phyloP scores from a whole-genome alignment of 2,888 invertebrate genomes.

The Stenotaenia linearis region DNA sequence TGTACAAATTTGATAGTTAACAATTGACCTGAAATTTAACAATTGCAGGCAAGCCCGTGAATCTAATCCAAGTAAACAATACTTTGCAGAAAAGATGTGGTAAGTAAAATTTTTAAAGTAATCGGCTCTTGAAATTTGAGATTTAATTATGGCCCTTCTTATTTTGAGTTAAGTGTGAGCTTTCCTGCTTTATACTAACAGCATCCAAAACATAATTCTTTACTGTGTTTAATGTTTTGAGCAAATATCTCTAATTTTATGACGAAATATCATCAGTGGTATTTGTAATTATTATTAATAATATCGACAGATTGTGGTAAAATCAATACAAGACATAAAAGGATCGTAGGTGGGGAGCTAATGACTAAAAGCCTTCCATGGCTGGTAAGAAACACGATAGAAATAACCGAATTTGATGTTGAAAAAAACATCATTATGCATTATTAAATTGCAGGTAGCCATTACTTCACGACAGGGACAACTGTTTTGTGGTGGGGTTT shows the following conservation, averaged over 20 bases:
- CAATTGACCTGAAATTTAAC: neutral
- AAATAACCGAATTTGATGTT: neutral
- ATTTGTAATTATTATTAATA: too few relatives aligned
- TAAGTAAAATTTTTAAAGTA: neutral
- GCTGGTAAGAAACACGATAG: neutral
- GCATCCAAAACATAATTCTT: too few relatives aligned
- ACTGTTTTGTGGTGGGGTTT: constrained; percentile 17
- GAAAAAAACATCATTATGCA: neutral
- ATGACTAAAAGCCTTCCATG: constrained; percentile 11
- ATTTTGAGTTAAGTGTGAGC: too few relatives aligned
- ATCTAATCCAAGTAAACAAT: neutral
- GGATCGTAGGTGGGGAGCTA: constrained; percentile 9
- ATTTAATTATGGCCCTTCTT: neutral
- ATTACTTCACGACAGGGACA: constrained; percentile 11
- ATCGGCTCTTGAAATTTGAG: neutral
- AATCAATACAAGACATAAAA: neutral
- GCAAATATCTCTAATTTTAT: too few relatives aligned
- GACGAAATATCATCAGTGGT: too few relatives aligned
- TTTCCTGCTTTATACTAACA: too few relatives aligned
- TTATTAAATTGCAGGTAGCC: neutral
- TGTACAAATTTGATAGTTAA: neutral
- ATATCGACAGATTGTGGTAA: constrained; percentile 17
- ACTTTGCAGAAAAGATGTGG: neutral
- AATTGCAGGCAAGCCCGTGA: neutral
- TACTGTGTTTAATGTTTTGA: too few relatives aligned